Evolutionary conservation across 1,140 invertebrate genomes (phyloP), one percentile per base, ranked within the genome.

Genomic region (Pogonomyrmex californicus): DNA sequence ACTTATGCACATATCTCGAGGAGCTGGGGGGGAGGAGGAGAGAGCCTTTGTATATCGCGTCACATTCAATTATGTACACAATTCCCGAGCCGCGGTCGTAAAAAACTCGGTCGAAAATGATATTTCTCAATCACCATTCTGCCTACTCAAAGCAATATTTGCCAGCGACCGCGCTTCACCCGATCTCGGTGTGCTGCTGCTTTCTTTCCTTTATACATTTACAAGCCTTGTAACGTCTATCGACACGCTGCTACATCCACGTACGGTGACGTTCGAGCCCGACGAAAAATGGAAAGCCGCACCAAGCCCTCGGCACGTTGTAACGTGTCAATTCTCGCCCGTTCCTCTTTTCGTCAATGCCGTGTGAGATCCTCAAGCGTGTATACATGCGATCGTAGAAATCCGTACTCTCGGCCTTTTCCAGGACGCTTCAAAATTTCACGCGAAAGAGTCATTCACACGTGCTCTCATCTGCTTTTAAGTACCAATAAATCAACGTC

Each of bases 211-310:
- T 88, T 81, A 83, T 85, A 89, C 73, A 85, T 87, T 79, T 85
- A 88, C 86, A 83, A 83, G 76, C 76, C 33, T 38, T 86, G 66
- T 68, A 65, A 65, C 60, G 36, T 65, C 44, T 66, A 63, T 65
- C 23, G 60, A 87, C 78, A 73, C 62, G 58, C 33, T 77, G 36
- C 38, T 63, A 36, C 44, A 10, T 36, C 30, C 33, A 36, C 66
- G 63, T 51, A 76, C 23, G 44, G 9, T 41, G 12, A 36, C 41
- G 12, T n/a, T 30, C 44, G 38, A 23, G 65, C 78, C 41, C 51
- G 60, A 75, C 68, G 82, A 91, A 89, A 91, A 91, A 88, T 83
- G 76, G 75, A 73, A 78, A 90, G 82, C 88, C 89, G 58, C 63
- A 17, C 23, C 54, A 14, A 83, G 41, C 54, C 41, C 41, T 17